Conservation (phyloP, 1,140 invertebrate genomes). For the Ceratina calcarata region DNA sequence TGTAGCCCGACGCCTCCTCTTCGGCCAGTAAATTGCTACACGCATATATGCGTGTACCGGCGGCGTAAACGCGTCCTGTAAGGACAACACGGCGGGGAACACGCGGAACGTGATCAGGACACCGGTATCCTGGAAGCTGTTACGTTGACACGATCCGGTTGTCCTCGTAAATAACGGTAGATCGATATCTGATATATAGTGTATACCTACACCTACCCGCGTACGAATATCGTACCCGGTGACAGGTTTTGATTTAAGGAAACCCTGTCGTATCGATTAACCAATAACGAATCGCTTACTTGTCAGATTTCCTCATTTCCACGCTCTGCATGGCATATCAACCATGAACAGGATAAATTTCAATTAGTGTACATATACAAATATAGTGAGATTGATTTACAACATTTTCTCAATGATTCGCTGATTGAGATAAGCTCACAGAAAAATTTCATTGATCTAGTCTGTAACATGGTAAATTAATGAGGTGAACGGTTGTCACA, state of each 20-base stretch:
- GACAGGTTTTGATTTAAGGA: slow-evolving; percentile 48
- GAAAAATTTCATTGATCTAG: too few species aligned
- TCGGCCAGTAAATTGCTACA: slow-evolving; percentile 64
- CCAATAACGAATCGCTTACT: slow-evolving; percentile 8
- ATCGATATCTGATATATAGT: slow-evolving; percentile 43
- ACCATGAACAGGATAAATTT: neutral
- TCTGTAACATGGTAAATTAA: too few species aligned
- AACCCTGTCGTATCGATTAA: slow-evolving; percentile 27
- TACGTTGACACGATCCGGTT: slow-evolving; percentile 49
- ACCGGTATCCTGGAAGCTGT: slow-evolving; percentile 49
- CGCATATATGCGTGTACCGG: slow-evolving; percentile 45
- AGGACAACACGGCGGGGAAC: slow-evolving; percentile 47
- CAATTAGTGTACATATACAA: neutral
- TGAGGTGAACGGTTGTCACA: too few species aligned
- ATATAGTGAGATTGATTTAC: neutral
- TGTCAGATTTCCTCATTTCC: neutral
- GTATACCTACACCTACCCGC: neutral
- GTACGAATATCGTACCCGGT: neutral
- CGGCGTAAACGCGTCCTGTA: slow-evolving; percentile 55
- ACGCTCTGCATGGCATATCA: slow-evolving; percentile 9
- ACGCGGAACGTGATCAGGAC: slow-evolving; percentile 44
- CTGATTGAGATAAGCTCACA: too few species aligned
- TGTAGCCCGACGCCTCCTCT: slow-evolving; percentile 62
- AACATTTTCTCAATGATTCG: neutral
- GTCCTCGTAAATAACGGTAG: slow-evolving; percentile 44